These are phyloP conservation scores for Piprites chloris DNA, from an alignment of 2,113 vertebrate species.

Conservation along the genomic window DNA sequence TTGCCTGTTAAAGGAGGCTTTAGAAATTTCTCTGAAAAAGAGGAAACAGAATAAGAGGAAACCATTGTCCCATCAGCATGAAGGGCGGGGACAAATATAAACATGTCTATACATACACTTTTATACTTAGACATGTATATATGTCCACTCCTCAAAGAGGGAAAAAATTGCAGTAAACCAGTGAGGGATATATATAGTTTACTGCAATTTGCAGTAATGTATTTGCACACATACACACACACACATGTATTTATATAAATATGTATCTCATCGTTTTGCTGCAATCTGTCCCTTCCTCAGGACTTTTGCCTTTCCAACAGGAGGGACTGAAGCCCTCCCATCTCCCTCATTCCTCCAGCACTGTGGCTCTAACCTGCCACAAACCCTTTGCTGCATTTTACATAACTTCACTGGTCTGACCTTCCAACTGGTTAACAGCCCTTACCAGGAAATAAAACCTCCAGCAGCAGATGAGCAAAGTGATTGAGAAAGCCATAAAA, in stretches of 20 bases:
- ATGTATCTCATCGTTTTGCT: background rate
- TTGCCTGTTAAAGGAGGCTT: background rate
- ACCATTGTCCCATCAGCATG: background rate
- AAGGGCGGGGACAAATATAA: background rate
- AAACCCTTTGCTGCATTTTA: background rate
- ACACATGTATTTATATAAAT: background rate
- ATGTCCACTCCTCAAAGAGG: background rate
- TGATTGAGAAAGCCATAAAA: conserved; percentile 68
- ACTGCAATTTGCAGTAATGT: background rate
- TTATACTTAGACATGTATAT: background rate
- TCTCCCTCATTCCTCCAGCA: background rate
- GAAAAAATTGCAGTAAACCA: background rate
- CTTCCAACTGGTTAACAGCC: conserved; percentile 56
- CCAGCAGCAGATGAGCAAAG: conserved; percentile 44
- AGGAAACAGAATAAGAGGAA: background rate
- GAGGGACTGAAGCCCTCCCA: background rate
- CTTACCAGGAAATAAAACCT: conserved; percentile 69
- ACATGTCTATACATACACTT: accelerated
- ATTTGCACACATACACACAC: background rate
- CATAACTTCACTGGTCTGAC: conserved; percentile 35
- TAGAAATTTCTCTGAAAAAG: background rate
- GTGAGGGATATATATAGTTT: background rate
- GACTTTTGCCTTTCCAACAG: background rate
- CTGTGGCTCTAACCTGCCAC: background rate
- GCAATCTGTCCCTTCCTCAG: background rate